Evolutionary conservation across 2,113 vertebrate species (phyloP).

Genomic region (Boulengeromyrus knoepffleri): DNA sequence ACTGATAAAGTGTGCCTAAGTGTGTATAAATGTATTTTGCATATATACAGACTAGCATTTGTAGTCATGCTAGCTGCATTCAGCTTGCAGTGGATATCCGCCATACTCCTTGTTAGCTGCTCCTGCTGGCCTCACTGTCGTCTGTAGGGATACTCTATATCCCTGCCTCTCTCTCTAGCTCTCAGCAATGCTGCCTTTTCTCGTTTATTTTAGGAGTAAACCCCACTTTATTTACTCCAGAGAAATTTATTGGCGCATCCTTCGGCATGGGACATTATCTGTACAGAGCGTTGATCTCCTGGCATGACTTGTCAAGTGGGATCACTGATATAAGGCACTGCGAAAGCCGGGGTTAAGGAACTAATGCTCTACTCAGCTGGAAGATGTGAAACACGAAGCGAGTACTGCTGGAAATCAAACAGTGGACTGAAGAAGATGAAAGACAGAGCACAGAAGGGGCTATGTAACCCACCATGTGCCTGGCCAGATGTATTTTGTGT

Average conservation of each 20-base stretch:
- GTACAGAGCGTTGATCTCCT: constrained; percentile 31
- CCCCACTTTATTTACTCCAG: constrained; percentile 17
- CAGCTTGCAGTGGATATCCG: constrained; percentile 38
- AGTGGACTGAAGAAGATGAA: constrained; percentile 7
- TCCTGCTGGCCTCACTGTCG: constrained; percentile 51
- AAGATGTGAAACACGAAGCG: constrained; percentile 25
- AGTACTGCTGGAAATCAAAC: constrained; percentile 17
- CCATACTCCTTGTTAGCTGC: constrained; percentile 38
- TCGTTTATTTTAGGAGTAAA: constrained; percentile 20
- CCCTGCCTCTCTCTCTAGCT: constrained; percentile 2
- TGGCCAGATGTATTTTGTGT: neutral
- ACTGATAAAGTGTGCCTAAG: neutral
- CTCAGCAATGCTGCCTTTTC: constrained; percentile 13
- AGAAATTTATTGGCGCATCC: constrained; percentile 16
- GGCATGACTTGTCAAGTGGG: constrained; percentile 27
- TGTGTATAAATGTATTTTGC: neutral
- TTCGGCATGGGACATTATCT: constrained; percentile 21
- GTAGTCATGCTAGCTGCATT: constrained; percentile 17
- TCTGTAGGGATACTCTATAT: constrained; percentile 12
- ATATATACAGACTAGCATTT: constrained; percentile 19
- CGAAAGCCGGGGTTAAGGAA: constrained; percentile 29
- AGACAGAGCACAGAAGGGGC: neutral
- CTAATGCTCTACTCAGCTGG: constrained; percentile 21
- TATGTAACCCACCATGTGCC: neutral
- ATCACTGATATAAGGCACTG: constrained; percentile 26